Conservation (phyloP, 2,113 vertebrate species). For the Cebidichthys violaceus region DNA sequence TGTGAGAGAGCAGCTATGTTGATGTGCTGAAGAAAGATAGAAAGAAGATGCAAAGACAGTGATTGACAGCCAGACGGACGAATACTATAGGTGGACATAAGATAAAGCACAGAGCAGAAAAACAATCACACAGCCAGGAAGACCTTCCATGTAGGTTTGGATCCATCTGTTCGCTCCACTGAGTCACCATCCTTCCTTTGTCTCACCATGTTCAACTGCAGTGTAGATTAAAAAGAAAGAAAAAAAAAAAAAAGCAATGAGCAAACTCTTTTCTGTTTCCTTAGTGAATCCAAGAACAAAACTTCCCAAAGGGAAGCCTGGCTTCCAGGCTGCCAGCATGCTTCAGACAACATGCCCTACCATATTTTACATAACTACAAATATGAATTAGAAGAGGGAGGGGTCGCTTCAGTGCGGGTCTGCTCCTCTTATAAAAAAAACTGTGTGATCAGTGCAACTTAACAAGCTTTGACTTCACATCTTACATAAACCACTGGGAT, state of each 20-base stretch:
- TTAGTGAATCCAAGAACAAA: constrained; percentile 47
- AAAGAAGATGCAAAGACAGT: constrained; percentile 8
- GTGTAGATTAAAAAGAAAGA: constrained; percentile 45
- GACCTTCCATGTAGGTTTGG: constrained; percentile 87
- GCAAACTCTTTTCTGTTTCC: constrained; percentile 36
- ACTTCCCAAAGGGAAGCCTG: constrained; percentile 26
- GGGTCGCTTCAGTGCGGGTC: constrained; percentile 9
- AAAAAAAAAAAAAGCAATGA: constrained; percentile 26
- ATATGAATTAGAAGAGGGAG: constrained; percentile 25
- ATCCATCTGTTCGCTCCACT: constrained; percentile 79
- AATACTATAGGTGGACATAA: constrained; percentile 33
- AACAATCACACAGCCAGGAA: constrained; percentile 70
- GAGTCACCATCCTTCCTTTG: constrained; percentile 84
- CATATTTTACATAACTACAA: constrained; percentile 40
- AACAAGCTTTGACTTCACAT: constrained; percentile 38
- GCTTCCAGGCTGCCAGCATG: constrained; percentile 28
- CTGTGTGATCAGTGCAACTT: constrained; percentile 34
- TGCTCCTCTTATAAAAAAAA: constrained; percentile 15
- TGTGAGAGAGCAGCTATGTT: background rate
- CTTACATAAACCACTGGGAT: constrained; percentile 13
- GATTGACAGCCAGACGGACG: constrained; percentile 15
- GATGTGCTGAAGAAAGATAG: constrained; percentile 9
- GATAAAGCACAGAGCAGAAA: constrained; percentile 60
- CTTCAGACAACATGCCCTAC: constrained; percentile 34
- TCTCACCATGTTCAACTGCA: constrained; percentile 79